Evolutionary conservation across 2,113 vertebrate species (phyloP).

Genomic region (Madoqua kirkii): DNA sequence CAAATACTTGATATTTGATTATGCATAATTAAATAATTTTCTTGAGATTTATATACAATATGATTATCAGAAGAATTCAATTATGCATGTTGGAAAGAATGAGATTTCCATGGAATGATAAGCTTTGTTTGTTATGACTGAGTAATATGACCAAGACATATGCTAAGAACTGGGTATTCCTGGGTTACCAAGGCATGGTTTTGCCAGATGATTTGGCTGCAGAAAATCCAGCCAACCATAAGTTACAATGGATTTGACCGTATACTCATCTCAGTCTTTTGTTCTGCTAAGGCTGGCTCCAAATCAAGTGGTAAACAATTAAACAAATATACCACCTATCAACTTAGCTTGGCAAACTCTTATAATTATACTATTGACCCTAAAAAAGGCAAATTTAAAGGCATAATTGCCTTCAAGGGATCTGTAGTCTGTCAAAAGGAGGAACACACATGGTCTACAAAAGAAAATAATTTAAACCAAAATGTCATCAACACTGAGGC

Average conservation of each 20-base stretch:
- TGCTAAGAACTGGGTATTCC: background rate
- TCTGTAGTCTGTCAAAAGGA: conserved; percentile 55
- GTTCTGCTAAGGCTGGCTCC: background rate
- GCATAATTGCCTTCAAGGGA: conserved; percentile 18
- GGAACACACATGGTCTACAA: conserved; percentile 68
- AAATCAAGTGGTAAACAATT: conserved; percentile 38
- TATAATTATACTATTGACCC: conserved; percentile 47
- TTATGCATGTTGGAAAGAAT: background rate
- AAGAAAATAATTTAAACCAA: conserved; percentile 68
- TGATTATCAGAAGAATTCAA: background rate
- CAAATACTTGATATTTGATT: background rate
- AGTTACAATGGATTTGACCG: background rate
- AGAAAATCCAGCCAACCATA: background rate
- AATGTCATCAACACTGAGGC: conserved; percentile 51
- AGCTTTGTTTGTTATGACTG: background rate
- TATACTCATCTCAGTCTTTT: background rate
- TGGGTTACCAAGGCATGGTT: background rate
- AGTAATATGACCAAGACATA: background rate
- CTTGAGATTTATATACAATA: background rate
- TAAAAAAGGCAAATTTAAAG: conserved; percentile 48
- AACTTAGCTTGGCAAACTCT: conserved; percentile 12
- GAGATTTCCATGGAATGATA: background rate
- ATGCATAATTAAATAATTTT: background rate
- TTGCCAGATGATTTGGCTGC: background rate
- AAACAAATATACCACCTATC: conserved; percentile 47